Conservation (phyloP, 2,888 invertebrate genomes). For the Drosophila longiperda region DNA sequence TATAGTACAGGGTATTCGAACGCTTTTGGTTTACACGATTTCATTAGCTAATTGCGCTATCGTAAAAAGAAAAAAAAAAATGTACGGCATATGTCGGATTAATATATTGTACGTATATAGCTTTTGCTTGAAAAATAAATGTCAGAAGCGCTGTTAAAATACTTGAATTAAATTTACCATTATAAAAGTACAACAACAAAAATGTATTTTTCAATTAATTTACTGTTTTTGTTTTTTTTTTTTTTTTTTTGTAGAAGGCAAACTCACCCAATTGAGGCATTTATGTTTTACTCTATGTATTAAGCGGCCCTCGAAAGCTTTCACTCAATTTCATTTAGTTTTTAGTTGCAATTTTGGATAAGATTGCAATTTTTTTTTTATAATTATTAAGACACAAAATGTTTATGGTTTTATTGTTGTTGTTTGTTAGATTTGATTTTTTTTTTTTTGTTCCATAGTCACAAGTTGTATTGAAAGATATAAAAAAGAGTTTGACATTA, state of each 20-base stretch:
- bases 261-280: constrained; percentile 81
- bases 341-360: constrained; percentile 41
- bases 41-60: constrained; percentile 33
- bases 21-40: constrained; percentile 12
- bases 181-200: constrained; percentile 60
- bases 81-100: constrained; percentile 24
- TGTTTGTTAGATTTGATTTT: constrained; percentile 30
- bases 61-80: constrained; percentile 15
- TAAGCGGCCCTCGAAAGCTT: constrained; percentile 78
- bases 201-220: constrained; percentile 26
- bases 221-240: constrained; percentile 1
- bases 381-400: constrained; percentile 65
- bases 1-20: constrained; percentile 26
- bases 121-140: constrained; percentile 41
- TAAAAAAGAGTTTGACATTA: constrained; percentile 81
- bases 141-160: constrained; percentile 51
- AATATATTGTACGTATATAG: constrained; percentile 11
- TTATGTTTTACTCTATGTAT: constrained; percentile 70
- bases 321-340: constrained; percentile 72
- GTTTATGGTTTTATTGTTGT: constrained; percentile 53
- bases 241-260: constrained; percentile 50
- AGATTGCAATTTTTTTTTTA: constrained; percentile 29
- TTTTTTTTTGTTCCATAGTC: constrained; percentile 53
- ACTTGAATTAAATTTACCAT: constrained; percentile 45
- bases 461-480: constrained; percentile 74